Evolutionary conservation across 2,113 vertebrate genomes (phyloP), one percentile per base, ranked within the genome.

Genomic region (Pycnonotus jocosus): DNA sequence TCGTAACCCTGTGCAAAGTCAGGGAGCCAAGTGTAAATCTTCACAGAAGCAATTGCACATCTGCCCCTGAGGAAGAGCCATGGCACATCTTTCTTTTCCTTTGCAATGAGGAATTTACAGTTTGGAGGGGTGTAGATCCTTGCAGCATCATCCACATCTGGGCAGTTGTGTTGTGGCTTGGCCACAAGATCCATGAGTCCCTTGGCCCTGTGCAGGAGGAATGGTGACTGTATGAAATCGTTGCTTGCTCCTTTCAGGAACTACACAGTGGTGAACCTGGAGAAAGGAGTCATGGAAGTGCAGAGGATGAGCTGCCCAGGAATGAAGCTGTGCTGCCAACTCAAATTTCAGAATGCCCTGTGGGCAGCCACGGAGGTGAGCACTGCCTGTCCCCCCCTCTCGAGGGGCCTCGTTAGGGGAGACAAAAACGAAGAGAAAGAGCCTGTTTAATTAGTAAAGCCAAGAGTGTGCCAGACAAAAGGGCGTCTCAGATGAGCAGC

Each of bases 301-400:
- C 98, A 98, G 96, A 97, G 98, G 91, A 99, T 99, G 98, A 92
- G 90, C 48, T 99, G 99, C 72, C 98, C 98, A 0, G 99, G 99
- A 27, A 98, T 98, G 96, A 98, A 90, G 72, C 97, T 99, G 12
- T 99, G 98, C 98, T 99, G 98, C 85, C 99, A 99, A 37, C 95
- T 99, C 81, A 99, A 99, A 96, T 97, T 99, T 73, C 98, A 98
- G 76, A 99, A 97, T 92, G 97, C 98, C 8, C 97, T 99, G 58
- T 99, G 99, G 99, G 98, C 98, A 4, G 98, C 99, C 62, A 99
- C 99, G 0, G 98, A 99, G 99, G 99, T 99, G 94, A 95, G 66
- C 2, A 0, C 17, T 37, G 30, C 60, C 37, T 11, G 53, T 3
- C 6, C 48, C 74, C 73, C 4, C 5, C 48, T 92, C 9, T 1